A percentile compares a stretch with the other conserved stretches of the same genome.
Conservation (phyloP, 2,888 invertebrate species). For the Ochropleura leucogaster region DNA sequence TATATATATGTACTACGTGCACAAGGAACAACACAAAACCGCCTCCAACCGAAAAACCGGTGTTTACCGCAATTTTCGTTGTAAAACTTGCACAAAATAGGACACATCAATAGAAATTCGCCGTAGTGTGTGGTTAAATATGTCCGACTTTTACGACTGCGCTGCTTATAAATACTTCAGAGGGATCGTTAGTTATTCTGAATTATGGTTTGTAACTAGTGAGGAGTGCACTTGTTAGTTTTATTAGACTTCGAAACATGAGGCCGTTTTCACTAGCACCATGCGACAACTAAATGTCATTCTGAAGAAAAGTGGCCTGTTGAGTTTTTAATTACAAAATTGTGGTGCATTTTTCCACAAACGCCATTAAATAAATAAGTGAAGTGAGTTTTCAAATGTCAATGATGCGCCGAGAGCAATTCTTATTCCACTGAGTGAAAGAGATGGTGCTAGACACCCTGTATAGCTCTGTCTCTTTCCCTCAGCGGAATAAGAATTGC, state of each 20-base stretch:
- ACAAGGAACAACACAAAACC: conserved; percentile 4
- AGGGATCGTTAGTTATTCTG: conserved; percentile 22
- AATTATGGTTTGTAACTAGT: conserved; percentile 15
- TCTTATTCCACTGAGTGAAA: too few species aligned
- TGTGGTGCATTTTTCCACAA: too few species aligned
- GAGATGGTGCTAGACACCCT: too few species aligned
- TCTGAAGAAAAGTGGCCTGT: not conserved
- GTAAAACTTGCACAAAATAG: conserved; percentile 23
- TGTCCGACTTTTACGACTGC: conserved; percentile 35
- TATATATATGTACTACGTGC: too few species aligned
- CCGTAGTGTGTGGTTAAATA: conserved; percentile 28
- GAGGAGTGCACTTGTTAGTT: conserved; percentile 12
- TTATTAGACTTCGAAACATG: conserved; percentile 11
- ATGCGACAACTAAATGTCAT: not conserved
- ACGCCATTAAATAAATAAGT: too few species aligned
- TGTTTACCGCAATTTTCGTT: conserved; percentile 28
- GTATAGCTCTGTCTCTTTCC: too few species aligned
- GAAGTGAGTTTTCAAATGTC: too few species aligned
- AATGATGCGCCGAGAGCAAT: too few species aligned
- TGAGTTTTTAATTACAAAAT: not conserved
- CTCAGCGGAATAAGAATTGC: too few species aligned
- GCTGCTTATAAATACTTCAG: conserved; percentile 38
- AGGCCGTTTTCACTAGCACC: not conserved
- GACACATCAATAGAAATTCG: conserved; percentile 22
- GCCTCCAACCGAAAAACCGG: conserved; percentile 25